Percentiles rank a stretch among this genome's conserved stretches.
These are phyloP conservation scores for Ichneumoninae sp. DNA, from an alignment of 2,888 invertebrate species.

Conservation along the genomic window DNA sequence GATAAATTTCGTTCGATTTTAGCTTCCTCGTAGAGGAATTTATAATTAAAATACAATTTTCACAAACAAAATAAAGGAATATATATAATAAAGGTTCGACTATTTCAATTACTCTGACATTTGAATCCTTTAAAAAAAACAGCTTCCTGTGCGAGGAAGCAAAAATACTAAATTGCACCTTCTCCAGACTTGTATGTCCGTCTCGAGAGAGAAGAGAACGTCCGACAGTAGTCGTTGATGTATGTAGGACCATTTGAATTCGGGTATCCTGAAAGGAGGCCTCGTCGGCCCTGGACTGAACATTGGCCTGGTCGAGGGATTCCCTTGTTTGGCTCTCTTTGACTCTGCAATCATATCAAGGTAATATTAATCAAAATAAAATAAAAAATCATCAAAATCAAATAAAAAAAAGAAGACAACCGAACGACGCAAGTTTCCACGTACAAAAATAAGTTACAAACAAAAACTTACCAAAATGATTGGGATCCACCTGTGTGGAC, in stretches of 20 bases:
- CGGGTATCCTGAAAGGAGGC: constrained; percentile 99
- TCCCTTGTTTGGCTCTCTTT: constrained; percentile 85
- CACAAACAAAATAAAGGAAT: too few species aligned
- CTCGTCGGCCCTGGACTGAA: constrained; percentile 96
- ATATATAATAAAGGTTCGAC: too few species aligned
- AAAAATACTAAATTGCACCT: constrained; percentile 84
- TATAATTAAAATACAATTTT: too few species aligned
- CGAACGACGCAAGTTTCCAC: too few species aligned
- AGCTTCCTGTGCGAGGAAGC: too few species aligned
- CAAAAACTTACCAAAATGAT: constrained; percentile 90
- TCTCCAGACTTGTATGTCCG: constrained; percentile 97
- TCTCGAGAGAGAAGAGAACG: constrained; percentile 97
- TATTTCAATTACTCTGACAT: too few species aligned
- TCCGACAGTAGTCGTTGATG: constrained; percentile 98
- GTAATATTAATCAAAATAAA: background rate
- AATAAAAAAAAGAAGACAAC: too few species aligned
- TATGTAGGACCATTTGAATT: constrained; percentile 99
- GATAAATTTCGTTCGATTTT: too few species aligned
- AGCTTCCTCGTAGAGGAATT: too few species aligned
- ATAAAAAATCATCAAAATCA: background rate
- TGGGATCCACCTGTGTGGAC: constrained; percentile 93
- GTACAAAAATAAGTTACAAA: background rate
- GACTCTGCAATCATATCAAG: constrained; percentile 74
- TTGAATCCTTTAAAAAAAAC: too few species aligned
- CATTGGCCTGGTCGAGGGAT: constrained; percentile 91